Conservation (phyloP, 1,140 invertebrate genomes). For the Heliothis virescens region DNA sequence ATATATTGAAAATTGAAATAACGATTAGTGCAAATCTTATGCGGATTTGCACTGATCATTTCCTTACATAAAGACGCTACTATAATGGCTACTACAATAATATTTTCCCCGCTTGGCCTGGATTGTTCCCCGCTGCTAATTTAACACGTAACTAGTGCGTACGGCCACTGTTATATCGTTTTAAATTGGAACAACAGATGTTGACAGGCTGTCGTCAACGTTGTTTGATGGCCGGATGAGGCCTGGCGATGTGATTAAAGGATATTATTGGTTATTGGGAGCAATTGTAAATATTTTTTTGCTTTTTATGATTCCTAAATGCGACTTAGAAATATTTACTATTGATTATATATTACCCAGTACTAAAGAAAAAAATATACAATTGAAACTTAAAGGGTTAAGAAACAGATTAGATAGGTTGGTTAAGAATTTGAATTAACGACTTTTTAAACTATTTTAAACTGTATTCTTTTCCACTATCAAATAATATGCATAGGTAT, state of each 20-base stretch:
- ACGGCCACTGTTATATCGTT: conserved; percentile 64
- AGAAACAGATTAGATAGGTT: too few species aligned
- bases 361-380: too few species aligned
- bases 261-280: conserved; percentile 69
- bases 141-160: conserved; percentile 45
- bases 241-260: conserved; percentile 72
- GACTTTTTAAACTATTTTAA: too few species aligned
- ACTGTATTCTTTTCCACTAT: too few species aligned
- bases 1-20: too few species aligned
- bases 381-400: too few species aligned
- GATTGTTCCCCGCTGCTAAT: conserved; percentile 44
- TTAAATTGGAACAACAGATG: conserved; percentile 83
- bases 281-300: conserved; percentile 41
- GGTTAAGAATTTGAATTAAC: too few species aligned
- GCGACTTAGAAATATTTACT: too few species aligned
- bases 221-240: conserved; percentile 76
- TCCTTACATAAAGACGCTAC: neutral
- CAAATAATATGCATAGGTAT: too few species aligned
- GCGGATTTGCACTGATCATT: too few species aligned
- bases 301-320: neutral
- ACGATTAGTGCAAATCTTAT: too few species aligned
- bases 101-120: conserved; percentile 42
- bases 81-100: conserved; percentile 23
- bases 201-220: conserved; percentile 72
- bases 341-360: too few species aligned